Evolutionary conservation across 2,797 vertebrate species (phyloP), one percentile per base, ranked within the genome.

Genomic region (Myiothlypis coronata): DNA sequence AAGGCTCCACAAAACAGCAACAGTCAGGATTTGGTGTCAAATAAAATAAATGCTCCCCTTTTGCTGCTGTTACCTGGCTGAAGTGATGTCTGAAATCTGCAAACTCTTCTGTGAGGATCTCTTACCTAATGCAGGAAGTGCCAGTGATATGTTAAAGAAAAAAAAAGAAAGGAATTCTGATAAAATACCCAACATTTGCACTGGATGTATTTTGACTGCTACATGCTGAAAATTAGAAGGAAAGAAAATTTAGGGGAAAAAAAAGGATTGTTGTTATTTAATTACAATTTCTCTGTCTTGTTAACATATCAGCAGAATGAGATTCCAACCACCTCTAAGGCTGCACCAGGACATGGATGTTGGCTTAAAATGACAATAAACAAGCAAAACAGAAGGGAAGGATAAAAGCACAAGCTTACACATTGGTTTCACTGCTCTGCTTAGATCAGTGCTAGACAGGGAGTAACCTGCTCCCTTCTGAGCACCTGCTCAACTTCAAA

Each of bases 121-220:
- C 60, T 72, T 65, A 93, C 91, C 93, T 96, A 97, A 95, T 59
- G 91, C 95, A 96, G 91, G 89, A 94, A 94, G 69, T 63, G 93
- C 68, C 93, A 96, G 77, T 71, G 90, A 91, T 4, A 61, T 85
- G 72, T 76, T 94, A 91, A 35, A 90, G n/a, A 37, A 4, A 21
- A 60, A 37, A 43, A 91, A 39, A 87, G 47, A 87, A 69, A 72
- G 34, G 5, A 69, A 68, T 91, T 74, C 61, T 94, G 44, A 75
- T 61, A 87, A 96, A 46, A 28, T 53, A 93, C 52, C 27, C 63
- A 78, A 71, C 24, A 23, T 94, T 92, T 95, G 53, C 87, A 87
- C 72, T 68, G 89, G 86, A 90, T 84, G 19, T 80, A 87, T 6
- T 87, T 69, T 9, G 69, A 41, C 59, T 65, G 71, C 57, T 61